These are phyloP conservation scores for Antheraea mylitta DNA, from an alignment of 1,140 invertebrate genomes.

Conservation along the genomic window DNA sequence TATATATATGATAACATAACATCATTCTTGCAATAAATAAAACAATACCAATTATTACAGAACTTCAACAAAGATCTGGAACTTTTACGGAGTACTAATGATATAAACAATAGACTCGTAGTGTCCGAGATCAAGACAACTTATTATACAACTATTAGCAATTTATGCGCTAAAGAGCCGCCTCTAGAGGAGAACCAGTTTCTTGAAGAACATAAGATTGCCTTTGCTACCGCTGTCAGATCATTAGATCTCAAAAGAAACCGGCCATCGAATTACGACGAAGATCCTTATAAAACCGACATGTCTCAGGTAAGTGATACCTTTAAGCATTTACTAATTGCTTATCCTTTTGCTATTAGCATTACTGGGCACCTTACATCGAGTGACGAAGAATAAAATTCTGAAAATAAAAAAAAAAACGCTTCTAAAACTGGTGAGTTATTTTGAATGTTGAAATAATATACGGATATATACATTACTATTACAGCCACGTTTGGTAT, in stretches of 20 bases:
- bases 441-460: too few relatives aligned
- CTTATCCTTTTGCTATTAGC: too few relatives aligned
- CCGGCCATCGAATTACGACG: background rate
- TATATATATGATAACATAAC: too few relatives aligned
- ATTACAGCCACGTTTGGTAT: too few relatives aligned
- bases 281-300: background rate
- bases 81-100: background rate
- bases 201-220: background rate
- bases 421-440: too few relatives aligned
- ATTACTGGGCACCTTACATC: too few relatives aligned
- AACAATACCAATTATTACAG: background rate
- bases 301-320: background rate
- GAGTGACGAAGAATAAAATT: too few relatives aligned
- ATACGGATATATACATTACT: too few relatives aligned
- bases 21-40: too few relatives aligned
- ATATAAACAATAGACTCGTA: background rate
- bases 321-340: too few relatives aligned
- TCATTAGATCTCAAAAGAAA: background rate
- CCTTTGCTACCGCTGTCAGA: background rate
- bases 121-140: background rate
- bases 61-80: conserved; percentile 1
- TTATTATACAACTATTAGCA: background rate
- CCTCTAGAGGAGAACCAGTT: background rate
- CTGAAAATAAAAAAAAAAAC: too few relatives aligned
- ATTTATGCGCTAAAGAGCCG: background rate